Base-by-base conservation (phyloP, 2,113 vertebrate species). In the Gallinago paraguaiae region DNA sequence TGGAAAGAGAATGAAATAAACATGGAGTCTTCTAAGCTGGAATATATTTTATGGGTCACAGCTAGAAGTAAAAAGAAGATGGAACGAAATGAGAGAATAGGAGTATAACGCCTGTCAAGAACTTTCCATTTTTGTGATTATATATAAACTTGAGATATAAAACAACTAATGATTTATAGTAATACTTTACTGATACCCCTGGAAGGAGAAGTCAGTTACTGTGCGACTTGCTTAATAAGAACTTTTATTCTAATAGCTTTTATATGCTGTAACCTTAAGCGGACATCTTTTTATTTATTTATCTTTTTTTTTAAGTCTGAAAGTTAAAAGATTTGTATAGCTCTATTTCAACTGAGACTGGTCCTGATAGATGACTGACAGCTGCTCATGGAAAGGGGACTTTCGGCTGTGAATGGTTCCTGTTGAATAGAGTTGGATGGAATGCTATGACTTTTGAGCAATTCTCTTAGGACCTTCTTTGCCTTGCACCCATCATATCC, bases 21-120 rank as follows among this genome's bases (percentile, higher is more conserved):
- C 48, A 95, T 90, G 95, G 83, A 86, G 14, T 85, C 68, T 82
- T 51, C 90, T 78, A 92, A 93, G 71, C 77, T 93, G 90, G 84
- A 96, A 79, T 88, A 20, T 77, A 54, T 88, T 92, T 97, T 80
- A 50, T 37, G 46, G 57, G 8, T 86, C 64, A 60, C 54, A 54
- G 85, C 88, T 74, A n/a, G 65, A 96, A 92, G 79, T 92, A 94
- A 93, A 79, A 88, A 87, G 88, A 96, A 92, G 82, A 71, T 61
- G 53, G 61, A 87, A 87, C 6, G 12, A 91, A 90, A 96, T 70
- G 53, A 85, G n/a, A 80, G 31, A 91, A 71, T 43, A 80, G 54
- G 61, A 92, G 6, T 91, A 33, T 95, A 74, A 86, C 5, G 5
- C 43, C 78, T 78, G 54, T 91, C 33, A 86, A 78, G 59, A 90